Percentiles rank a stretch among this genome's conserved stretches.
These are phyloP conservation scores for Vanessa atalanta DNA, from an alignment of 1,140 invertebrate genomes.

Conservation along the genomic window DNA sequence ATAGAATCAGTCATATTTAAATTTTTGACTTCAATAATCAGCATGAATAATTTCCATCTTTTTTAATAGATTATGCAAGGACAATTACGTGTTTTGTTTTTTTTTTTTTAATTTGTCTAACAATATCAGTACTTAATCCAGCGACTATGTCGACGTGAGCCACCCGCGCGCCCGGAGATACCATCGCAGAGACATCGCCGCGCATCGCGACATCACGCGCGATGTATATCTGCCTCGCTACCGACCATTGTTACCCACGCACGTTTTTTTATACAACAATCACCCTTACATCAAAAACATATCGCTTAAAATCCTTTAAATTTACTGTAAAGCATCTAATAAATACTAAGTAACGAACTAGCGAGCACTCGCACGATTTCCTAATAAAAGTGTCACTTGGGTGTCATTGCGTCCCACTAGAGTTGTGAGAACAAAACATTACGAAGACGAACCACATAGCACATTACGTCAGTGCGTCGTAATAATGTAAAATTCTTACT, in stretches of 20 bases:
- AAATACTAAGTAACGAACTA: conserved; percentile 19
- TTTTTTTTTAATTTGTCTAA: conserved; percentile 1
- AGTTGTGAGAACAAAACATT: conserved; percentile 47
- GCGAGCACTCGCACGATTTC: conserved; percentile 57
- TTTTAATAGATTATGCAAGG: too few relatives aligned
- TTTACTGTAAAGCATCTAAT: conserved; percentile 11
- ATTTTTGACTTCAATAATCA: too few relatives aligned
- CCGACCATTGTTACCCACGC: conserved; percentile 54
- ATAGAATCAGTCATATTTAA: too few relatives aligned
- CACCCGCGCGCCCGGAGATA: conserved; percentile 67
- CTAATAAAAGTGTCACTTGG: conserved; percentile 63
- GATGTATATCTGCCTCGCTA: conserved; percentile 65
- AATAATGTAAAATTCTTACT: too few relatives aligned
- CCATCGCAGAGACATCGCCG: conserved; percentile 50
- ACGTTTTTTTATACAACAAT: conserved; percentile 23
- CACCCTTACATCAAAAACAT: conserved; percentile 25
- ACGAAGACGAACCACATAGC: neutral
- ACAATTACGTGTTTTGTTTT: neutral
- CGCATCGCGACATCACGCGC: conserved; percentile 64
- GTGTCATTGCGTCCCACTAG: conserved; percentile 50
- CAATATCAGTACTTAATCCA: neutral
- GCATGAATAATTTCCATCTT: too few relatives aligned
- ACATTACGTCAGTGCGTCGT: too few relatives aligned
- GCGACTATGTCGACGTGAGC: conserved; percentile 35
- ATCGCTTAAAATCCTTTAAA: conserved; percentile 21